phyloP scores from a whole-genome alignment of 2,888 invertebrate species.

The Exocentrus adspersus region DNA sequence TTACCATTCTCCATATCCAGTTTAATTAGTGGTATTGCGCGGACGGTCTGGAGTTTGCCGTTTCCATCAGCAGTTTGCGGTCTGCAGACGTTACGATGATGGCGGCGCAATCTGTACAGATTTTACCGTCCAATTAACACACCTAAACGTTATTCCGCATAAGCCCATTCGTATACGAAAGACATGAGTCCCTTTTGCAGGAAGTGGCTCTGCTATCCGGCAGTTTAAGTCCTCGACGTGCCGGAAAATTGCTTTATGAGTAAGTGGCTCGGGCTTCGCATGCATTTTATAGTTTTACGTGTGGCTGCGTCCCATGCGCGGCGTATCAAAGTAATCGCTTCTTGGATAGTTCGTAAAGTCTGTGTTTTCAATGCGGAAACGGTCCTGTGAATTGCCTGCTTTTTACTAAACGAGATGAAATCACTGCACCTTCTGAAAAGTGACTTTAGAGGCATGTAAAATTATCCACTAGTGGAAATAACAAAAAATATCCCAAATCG shows the following conservation, averaged over 20 bases:
- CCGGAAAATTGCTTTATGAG: constrained; percentile 25
- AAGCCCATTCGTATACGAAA: not conserved
- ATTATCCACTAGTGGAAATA: too few species aligned
- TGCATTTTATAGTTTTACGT: constrained; percentile 19
- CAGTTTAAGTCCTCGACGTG: constrained; percentile 9
- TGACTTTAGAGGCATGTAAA: too few species aligned
- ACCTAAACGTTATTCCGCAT: constrained; percentile 12
- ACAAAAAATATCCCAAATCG: too few species aligned
- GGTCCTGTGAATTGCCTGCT: too few species aligned
- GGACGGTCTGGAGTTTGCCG: not conserved
- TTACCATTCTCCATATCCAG: too few species aligned
- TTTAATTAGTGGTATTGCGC: too few species aligned
- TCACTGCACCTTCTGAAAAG: too few species aligned
- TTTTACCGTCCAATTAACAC: constrained; percentile 31
- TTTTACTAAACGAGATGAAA: too few species aligned
- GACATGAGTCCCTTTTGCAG: not conserved
- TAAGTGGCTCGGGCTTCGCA: constrained; percentile 2
- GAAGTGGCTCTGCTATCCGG: constrained; percentile 5
- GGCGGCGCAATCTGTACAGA: constrained; percentile 22
- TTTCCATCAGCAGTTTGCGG: constrained; percentile 12
- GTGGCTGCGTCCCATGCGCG: constrained; percentile 1
- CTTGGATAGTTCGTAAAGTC: not conserved
- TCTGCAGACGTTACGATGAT: constrained; percentile 1
- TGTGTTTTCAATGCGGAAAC: too few species aligned
- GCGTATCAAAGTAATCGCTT: constrained; percentile 5